Evolutionary conservation across 2,113 vertebrate genomes (phyloP), one percentile per base, ranked within the genome.

Genomic region (Petrocephalus zakoni): DNA sequence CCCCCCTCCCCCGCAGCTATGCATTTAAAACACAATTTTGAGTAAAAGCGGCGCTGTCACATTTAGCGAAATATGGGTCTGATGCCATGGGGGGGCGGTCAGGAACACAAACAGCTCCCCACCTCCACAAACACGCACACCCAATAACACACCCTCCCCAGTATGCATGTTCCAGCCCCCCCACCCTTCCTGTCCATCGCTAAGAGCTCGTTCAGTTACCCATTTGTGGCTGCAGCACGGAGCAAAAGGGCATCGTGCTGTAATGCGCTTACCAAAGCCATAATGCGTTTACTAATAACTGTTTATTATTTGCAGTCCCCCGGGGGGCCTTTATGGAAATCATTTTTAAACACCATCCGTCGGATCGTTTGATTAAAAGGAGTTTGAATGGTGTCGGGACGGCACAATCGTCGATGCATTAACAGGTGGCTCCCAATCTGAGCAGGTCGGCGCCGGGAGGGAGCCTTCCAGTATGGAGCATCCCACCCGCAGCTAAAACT

Each of bases 201-300:
- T 83, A 46, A 83, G 22, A 49, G 46, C 81, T 49, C 7, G 9
- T 83, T 83, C 81, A 49, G 37, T 83, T 83, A 83, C 37, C 17
- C 81, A 83, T 83, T 49, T 83, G 81, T 64, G 37, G 64, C 87
- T 17, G 93, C 88, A 92, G 91, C 89, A 92, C 86, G 58, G 94
- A 94, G 93, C 93, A 92, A 93, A 94, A 92, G 92, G 93, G 92
- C 90, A 91, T 92, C 90, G 89, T 90, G 94, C 90, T 90, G 92
- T 94, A 95, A 95, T 95, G 94, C 94, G 94, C 95, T 94, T 92
- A 52, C 89, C 92, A 86, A 61, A 94, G 94, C 92, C 94, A 93
- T 93, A 94, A 93, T 92, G 93, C 92, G 94, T 95, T 94, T 92
- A 93, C 94, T 95, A 95, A 95, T 95, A 95, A 95, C 93, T 93